These are phyloP conservation scores for Sebastes kiyomatsui DNA, from an alignment of 2,797 vertebrate species.

Conservation along the genomic window DNA sequence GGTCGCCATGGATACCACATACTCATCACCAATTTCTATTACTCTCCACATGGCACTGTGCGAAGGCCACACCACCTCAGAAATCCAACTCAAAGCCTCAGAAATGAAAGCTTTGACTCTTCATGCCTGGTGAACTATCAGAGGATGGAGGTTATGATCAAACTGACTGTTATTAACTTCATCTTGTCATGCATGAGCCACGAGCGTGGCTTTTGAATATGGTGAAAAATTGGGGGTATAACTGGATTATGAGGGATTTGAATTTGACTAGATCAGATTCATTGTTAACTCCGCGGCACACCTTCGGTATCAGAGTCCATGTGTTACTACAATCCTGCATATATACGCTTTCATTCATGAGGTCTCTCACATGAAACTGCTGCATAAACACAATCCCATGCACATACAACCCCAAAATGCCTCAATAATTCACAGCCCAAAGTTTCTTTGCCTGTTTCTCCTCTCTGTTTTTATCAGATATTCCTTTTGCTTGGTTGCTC, in stretches of 20 bases:
- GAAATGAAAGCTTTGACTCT: slow-evolving; percentile 58
- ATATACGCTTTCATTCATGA: slow-evolving; percentile 26
- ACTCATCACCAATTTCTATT: slow-evolving; percentile 62
- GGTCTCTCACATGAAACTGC: slow-evolving; percentile 17
- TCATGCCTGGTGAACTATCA: slow-evolving; percentile 11
- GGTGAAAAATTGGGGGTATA: not conserved
- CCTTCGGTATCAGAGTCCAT: not conserved
- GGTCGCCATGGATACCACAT: slow-evolving; percentile 77
- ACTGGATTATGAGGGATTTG: slow-evolving; percentile 1
- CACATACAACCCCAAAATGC: slow-evolving; percentile 55
- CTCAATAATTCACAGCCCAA: slow-evolving; percentile 75
- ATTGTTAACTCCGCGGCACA: not conserved
- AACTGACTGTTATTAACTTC: slow-evolving; percentile 35
- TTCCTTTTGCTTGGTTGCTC: slow-evolving; percentile 77
- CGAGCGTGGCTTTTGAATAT: not conserved
- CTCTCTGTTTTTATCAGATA: slow-evolving; percentile 76
- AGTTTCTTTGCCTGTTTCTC: slow-evolving; percentile 62
- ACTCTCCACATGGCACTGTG: slow-evolving; percentile 52
- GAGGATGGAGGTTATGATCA: slow-evolving; percentile 30
- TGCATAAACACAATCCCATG: slow-evolving; percentile 35
- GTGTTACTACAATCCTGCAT: slow-evolving; percentile 4
- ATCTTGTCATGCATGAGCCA: slow-evolving; percentile 21
- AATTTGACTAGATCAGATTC: slow-evolving; percentile 6
- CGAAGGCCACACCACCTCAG: slow-evolving; percentile 69
- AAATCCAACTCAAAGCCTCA: slow-evolving; percentile 63